Evolutionary conservation across 2,113 vertebrate genomes (phyloP).

Genomic region (Conger conger): DNA sequence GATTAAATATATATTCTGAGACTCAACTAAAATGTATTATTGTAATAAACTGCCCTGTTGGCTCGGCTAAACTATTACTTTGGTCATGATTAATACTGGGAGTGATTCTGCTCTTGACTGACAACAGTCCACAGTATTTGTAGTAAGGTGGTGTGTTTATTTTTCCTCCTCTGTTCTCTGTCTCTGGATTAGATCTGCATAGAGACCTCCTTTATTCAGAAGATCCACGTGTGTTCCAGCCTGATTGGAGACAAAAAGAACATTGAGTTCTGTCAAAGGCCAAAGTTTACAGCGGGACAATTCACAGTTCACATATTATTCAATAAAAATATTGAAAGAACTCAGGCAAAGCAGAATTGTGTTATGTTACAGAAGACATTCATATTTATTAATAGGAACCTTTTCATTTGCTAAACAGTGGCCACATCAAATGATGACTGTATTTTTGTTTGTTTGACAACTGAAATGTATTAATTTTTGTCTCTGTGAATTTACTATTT

Average conservation of each 20-base stretch:
- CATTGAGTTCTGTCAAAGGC: too few species aligned
- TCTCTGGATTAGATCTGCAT: conserved; percentile 82
- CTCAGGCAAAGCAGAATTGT: conserved; percentile 30
- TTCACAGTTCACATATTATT: neutral
- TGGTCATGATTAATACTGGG: neutral
- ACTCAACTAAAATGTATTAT: neutral
- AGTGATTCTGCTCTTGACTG: neutral
- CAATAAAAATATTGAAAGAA: conserved; percentile 12
- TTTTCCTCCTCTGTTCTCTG: conserved; percentile 73
- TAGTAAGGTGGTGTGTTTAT: conserved; percentile 35
- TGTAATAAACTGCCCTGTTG: neutral
- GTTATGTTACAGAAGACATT: too few species aligned
- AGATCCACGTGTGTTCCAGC: conserved; percentile 84
- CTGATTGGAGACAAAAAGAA: conserved; percentile 50
- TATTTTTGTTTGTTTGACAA: too few species aligned
- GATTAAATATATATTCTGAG: neutral
- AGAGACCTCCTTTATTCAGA: conserved; percentile 78
- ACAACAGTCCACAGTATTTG: neutral
- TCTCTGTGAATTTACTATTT: too few species aligned
- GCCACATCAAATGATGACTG: too few species aligned
- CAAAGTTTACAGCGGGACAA: conserved; percentile 5
- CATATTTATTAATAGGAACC: too few species aligned
- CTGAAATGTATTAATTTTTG: too few species aligned
- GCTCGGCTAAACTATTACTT: neutral
- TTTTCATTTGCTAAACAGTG: too few species aligned